phyloP scores from a whole-genome alignment of 1,140 invertebrate species.

The Octopus bimaculoides region DNA sequence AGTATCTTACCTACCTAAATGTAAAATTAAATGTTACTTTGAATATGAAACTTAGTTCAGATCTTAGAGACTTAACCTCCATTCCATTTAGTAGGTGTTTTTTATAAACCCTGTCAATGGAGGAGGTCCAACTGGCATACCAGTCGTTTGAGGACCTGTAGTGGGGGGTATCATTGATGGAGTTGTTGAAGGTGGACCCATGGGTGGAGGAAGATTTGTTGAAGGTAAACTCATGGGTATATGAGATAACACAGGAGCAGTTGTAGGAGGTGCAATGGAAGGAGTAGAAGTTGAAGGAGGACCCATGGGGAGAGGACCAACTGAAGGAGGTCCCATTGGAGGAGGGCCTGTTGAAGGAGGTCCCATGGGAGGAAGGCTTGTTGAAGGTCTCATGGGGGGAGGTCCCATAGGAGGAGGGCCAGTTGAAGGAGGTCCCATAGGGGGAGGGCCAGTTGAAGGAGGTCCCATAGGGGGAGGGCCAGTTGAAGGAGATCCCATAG shows the following conservation, averaged over 20 bases:
- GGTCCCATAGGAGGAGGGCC: no score
- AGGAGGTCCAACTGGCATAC: slow-evolving; percentile 58
- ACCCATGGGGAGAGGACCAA: slow-evolving; percentile 8
- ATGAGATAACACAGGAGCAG: slow-evolving; percentile 22
- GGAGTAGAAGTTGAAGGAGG: slow-evolving; percentile 17
- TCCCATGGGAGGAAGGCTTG: no score
- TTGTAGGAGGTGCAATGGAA: slow-evolving; percentile 16
- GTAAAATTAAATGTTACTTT: no score
- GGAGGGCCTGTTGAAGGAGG: no score
- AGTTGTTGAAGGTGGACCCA: slow-evolving; percentile 44
- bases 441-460: no score
- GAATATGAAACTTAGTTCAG: no score
- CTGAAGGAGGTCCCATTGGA: no score
- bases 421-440: no score
- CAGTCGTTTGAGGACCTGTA: not conserved
- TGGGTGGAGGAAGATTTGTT: slow-evolving; percentile 2
- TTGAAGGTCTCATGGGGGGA: not conserved
- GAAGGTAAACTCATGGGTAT: not conserved
- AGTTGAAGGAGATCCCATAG: slow-evolving; percentile 2
- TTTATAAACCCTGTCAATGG: slow-evolving; percentile 58
- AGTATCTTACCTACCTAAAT: no score
- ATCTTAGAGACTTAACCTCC: no score
- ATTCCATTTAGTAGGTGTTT: not conserved
- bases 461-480: slow-evolving; percentile 3
- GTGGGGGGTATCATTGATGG: not conserved